These are phyloP conservation scores for Pemphigus obesinymphae DNA, from an alignment of 1,140 invertebrate species.

Conservation along the genomic window DNA sequence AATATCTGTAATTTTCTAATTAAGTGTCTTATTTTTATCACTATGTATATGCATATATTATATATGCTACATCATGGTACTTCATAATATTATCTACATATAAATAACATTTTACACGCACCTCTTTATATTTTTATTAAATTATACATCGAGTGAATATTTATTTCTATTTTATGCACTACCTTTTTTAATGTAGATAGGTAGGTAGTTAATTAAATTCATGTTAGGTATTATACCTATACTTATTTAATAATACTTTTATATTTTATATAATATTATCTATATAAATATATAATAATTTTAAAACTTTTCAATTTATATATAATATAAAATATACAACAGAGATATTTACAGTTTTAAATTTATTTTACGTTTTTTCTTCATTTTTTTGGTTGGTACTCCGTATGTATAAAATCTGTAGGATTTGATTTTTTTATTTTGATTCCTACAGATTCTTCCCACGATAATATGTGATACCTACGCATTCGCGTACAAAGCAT, in stretches of 20 bases:
- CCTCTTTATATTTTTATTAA: too few relatives aligned
- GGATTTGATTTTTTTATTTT: conserved; percentile 33
- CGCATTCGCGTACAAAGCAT: background rate
- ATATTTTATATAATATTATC: background rate
- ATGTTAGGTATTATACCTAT: background rate
- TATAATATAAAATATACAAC: too few relatives aligned
- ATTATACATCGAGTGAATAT: too few relatives aligned
- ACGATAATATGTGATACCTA: conserved; percentile 28
- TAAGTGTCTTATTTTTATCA: too few relatives aligned
- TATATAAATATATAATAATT: too few relatives aligned
- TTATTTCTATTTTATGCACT: background rate
- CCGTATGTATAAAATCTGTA: background rate
- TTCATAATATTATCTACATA: too few relatives aligned
- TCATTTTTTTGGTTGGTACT: background rate
- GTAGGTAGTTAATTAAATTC: too few relatives aligned
- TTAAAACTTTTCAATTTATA: background rate
- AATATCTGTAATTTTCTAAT: too few relatives aligned
- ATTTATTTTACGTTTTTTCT: background rate
- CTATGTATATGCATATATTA: too few relatives aligned
- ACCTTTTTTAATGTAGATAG: too few relatives aligned
- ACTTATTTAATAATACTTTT: background rate
- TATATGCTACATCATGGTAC: too few relatives aligned
- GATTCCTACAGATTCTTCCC: conserved; percentile 7
- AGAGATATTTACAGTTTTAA: background rate
- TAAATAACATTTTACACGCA: too few relatives aligned